Percentiles rank a stretch among this genome's conserved stretches.
Evolutionary conservation across 1,140 invertebrate genomes (phyloP).

Genomic region (Drosophila sulfurigaster): DNA sequence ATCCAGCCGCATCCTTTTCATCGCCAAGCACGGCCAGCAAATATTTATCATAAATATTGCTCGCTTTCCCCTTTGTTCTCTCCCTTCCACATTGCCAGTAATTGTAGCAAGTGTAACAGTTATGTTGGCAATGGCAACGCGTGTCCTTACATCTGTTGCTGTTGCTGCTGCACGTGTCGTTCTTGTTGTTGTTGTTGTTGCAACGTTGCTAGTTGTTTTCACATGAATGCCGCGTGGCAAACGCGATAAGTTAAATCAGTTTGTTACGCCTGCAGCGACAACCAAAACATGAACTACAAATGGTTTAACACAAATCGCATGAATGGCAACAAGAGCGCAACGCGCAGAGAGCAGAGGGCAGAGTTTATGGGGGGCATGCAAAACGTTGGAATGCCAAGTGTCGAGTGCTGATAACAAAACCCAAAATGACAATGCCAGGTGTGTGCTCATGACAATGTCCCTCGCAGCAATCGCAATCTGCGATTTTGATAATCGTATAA

Average conservation of each 20-base stretch:
- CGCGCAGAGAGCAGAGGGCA: too few relatives aligned
- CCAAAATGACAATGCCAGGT: constrained; percentile 30
- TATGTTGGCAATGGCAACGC: constrained; percentile 8
- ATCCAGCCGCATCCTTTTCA: constrained; percentile 6
- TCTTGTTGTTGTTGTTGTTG: constrained; percentile 20
- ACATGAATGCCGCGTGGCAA: constrained; percentile 61
- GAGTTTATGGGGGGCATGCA: not conserved
- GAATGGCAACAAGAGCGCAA: not conserved
- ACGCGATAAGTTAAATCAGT: constrained; percentile 78
- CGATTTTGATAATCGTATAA: constrained; percentile 26
- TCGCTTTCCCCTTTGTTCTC: not conserved
- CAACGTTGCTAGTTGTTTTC: constrained; percentile 49
- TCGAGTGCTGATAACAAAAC: constrained; percentile 32
- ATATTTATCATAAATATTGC: constrained; percentile 55
- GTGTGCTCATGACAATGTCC: not conserved
- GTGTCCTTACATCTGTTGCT: constrained; percentile 18
- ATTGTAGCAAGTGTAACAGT: constrained; percentile 32
- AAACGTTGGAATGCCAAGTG: constrained; percentile 18
- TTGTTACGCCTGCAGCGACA: constrained; percentile 57
- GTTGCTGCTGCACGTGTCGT: constrained; percentile 8
- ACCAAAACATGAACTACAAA: constrained; percentile 77
- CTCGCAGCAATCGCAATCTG: not conserved
- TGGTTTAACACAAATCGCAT: constrained; percentile 77
- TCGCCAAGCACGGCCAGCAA: constrained; percentile 14
- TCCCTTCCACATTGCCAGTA: constrained; percentile 29